Conservation (phyloP, 2,888 invertebrate genomes). For the Drosophila mayaguana region DNA sequence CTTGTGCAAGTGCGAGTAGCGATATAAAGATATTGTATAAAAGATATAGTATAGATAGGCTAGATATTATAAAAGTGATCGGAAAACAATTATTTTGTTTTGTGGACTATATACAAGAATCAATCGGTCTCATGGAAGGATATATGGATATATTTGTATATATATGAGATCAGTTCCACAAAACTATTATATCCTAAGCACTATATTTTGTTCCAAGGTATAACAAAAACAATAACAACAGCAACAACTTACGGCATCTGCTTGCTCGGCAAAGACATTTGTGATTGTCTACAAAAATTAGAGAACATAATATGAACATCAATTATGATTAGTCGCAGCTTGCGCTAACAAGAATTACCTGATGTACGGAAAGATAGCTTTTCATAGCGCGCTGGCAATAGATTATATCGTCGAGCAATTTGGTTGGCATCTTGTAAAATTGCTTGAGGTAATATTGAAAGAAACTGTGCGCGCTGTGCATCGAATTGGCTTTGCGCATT, state of each 20-base stretch:
- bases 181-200: not conserved
- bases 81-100: not conserved
- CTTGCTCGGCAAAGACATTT: constrained; percentile 25
- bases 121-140: not conserved
- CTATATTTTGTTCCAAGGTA: not conserved
- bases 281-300: constrained; percentile 52
- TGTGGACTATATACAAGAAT: not conserved
- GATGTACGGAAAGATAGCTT: constrained; percentile 48
- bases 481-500: constrained; percentile 55
- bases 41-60: too few relatives aligned
- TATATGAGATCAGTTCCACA: too few relatives aligned
- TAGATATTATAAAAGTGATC: not conserved
- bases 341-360: constrained; percentile 34
- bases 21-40: not conserved
- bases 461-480: constrained; percentile 51
- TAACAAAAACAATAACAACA: not conserved
- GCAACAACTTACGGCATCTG: constrained; percentile 49
- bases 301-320: not conserved
- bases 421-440: constrained; percentile 61
- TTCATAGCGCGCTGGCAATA: constrained; percentile 68
- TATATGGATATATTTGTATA: too few relatives aligned
- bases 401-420: constrained; percentile 56
- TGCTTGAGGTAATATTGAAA: constrained; percentile 61
- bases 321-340: too few relatives aligned
- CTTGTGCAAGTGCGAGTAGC: not conserved